Conservation (phyloP, 2,113 vertebrate species). For the Maccullochella peelii region DNA sequence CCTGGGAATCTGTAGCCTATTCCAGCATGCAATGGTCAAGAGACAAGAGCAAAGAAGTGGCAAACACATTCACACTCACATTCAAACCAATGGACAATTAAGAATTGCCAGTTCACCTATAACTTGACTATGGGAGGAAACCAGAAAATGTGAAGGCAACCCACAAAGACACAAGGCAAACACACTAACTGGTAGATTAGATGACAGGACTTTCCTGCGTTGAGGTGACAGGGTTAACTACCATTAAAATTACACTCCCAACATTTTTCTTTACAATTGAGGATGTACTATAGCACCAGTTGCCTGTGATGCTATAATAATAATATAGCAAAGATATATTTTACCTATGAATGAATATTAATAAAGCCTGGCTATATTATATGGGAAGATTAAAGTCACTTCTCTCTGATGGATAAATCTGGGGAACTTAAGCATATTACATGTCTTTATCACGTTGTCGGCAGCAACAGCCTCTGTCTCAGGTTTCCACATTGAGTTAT, state of each 20-base stretch:
- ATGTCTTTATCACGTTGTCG: slow-evolving; percentile 80
- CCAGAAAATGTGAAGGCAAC: background rate
- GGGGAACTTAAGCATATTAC: slow-evolving; percentile 80
- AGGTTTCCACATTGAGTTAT: slow-evolving; percentile 78
- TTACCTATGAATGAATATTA: slow-evolving; percentile 69
- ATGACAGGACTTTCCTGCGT: background rate
- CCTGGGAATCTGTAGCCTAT: background rate
- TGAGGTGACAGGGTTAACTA: slow-evolving; percentile 1
- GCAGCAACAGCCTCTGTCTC: slow-evolving; percentile 74
- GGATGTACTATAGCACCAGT: slow-evolving; percentile 29
- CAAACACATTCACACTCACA: background rate
- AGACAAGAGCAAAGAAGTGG: slow-evolving; percentile 1
- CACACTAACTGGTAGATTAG: background rate
- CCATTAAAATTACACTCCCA: background rate
- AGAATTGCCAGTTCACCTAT: background rate
- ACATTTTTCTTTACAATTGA: background rate
- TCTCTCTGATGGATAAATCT: slow-evolving; percentile 75
- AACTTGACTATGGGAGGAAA: background rate
- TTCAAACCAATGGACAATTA: background rate
- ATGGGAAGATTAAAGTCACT: slow-evolving; percentile 73
- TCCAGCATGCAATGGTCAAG: background rate
- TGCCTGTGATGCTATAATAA: slow-evolving; percentile 36
- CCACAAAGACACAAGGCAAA: background rate
- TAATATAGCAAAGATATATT: slow-evolving; percentile 47
- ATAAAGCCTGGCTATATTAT: slow-evolving; percentile 66